Evolutionary conservation across 1,140 invertebrate genomes (phyloP).

Genomic region (Palaemon carinicauda): DNA sequence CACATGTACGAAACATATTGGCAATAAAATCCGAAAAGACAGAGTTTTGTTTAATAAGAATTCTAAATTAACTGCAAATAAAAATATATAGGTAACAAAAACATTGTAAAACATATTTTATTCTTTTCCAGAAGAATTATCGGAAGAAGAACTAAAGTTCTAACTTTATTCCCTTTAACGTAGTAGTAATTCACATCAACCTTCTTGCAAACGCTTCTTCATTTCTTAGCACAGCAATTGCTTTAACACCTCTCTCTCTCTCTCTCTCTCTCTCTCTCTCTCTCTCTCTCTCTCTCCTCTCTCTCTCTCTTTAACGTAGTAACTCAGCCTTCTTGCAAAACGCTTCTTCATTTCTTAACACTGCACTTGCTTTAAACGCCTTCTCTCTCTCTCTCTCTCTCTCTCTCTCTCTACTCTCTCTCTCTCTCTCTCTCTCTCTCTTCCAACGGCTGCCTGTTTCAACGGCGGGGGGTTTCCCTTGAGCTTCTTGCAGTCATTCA

Average conservation of each 20-base stretch:
- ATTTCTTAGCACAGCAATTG: too few species aligned
- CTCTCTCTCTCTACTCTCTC: background rate
- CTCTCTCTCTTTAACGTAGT: background rate
- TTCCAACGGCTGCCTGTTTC: background rate
- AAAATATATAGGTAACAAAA: too few species aligned
- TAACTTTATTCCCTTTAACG: too few species aligned
- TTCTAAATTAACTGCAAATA: too few species aligned
- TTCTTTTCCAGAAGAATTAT: too few species aligned
- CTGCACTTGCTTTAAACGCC: background rate
- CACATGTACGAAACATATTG: too few species aligned
- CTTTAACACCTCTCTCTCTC: background rate
- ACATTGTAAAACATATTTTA: too few species aligned
- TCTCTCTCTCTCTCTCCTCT: background rate
- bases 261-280: background rate
- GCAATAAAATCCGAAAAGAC: too few species aligned
- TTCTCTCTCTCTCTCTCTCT: background rate
- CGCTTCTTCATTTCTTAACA: background rate
- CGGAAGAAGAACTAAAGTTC: too few species aligned
- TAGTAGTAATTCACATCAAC: too few species aligned
- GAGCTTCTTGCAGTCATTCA: conserved; percentile 43
- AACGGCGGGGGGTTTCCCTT: background rate
- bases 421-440: background rate
- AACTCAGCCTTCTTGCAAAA: background rate
- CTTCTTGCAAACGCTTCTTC: too few species aligned
- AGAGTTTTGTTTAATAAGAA: too few species aligned